phyloP scores from a whole-genome alignment of 1,140 invertebrate genomes.

The Orchesella cincta region DNA sequence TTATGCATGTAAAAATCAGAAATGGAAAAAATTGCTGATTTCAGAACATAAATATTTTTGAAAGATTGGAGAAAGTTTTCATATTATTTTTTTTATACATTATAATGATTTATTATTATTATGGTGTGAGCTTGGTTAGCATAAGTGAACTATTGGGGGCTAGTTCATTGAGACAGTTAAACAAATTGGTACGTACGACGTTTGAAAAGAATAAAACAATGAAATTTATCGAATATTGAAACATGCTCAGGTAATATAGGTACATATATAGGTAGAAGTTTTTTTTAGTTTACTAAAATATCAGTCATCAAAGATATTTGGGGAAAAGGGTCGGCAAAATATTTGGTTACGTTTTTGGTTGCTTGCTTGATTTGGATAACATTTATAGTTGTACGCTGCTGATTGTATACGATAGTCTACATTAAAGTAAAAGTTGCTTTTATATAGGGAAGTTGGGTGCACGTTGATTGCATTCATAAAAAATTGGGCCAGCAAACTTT shows the following conservation, averaged over 20 bases:
- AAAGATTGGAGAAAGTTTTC: too few relatives aligned
- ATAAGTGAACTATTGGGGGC: too few relatives aligned
- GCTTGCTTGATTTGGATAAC: not conserved
- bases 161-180: too few relatives aligned
- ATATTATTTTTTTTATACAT: not conserved
- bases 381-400: not conserved
- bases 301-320: not conserved
- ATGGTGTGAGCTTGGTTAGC: too few relatives aligned
- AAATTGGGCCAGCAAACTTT: too few relatives aligned
- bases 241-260: too few relatives aligned
- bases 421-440: not conserved
- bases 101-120: too few relatives aligned
- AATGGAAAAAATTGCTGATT: not conserved
- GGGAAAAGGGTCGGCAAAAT: not conserved
- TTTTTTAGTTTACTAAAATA: too few relatives aligned
- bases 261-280: too few relatives aligned
- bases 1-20: slow-evolving; percentile 2
- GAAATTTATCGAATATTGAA: too few relatives aligned
- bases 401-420: not conserved
- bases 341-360: not conserved
- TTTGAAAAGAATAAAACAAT: too few relatives aligned
- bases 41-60: not conserved
- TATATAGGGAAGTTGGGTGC: not conserved
- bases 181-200: too few relatives aligned
- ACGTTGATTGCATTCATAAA: not conserved